Evolutionary conservation across 1,140 invertebrate genomes (phyloP), one percentile per base, ranked within the genome.

Genomic region (Aphidius gifuensis): DNA sequence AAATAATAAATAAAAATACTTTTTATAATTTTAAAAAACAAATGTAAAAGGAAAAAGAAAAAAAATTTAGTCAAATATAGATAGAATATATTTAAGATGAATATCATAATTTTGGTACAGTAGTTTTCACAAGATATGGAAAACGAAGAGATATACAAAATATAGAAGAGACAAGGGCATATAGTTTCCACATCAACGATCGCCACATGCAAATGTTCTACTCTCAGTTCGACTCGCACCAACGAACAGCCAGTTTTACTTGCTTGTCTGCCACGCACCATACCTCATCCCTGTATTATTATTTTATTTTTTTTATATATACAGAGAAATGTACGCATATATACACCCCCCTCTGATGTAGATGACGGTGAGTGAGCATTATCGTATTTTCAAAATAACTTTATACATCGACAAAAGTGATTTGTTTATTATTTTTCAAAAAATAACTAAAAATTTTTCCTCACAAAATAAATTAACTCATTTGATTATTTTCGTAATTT

Each of bases 121-220:
- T 53, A 9, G 43, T 53, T 38, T 44, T 44, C 43, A 7, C 50
- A 53, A 38, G 39, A 38, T 38, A 53, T 53, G 39, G 54, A 56
- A 55, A 47, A 9, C 39, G 11, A 0, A 6, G 16, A 53, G 21
- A 39, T 40, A 54, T 38, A 8, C 21, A 5, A 54, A 38, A 42
- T 39, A 51, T 32, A 61, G 11, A 23, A 40, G 49, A 42, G 53
- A 23, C 49, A 60, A 59, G 50, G 58, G 55, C 51, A 66, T 51
- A 66, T 23, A 23, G 48, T 64, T 76, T 75, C 71, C 75, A 70
- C 74, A 64, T 72, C 70, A 69, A 53, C 70, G 76, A 78, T 77
- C 75, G 68, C 61, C 78, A 80, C 78, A 80, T 74, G 76, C 76
- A 80, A 80, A 80, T 80, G 77, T 77, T 79, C 66, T 39, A 47